Evolutionary conservation across 2,113 vertebrate species (phyloP).

Genomic region (Phalacrocorax pelagicus): DNA sequence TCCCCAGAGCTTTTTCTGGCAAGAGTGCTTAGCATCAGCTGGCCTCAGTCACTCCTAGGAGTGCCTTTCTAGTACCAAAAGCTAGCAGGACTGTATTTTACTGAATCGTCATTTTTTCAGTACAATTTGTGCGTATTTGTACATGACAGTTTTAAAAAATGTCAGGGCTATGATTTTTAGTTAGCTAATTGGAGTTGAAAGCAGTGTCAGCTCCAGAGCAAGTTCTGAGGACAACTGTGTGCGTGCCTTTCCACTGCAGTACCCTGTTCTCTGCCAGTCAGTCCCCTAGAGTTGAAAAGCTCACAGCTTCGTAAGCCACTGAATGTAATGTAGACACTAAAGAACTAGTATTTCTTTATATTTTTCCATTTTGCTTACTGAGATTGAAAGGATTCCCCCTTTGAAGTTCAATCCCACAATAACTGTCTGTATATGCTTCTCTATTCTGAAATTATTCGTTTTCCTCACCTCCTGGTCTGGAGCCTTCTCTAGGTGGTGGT

Average conservation of each 20-base stretch:
- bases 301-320: not conserved
- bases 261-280: not conserved
- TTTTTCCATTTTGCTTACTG: not conserved
- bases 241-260: rapidly evolving
- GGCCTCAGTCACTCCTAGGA: not conserved
- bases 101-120: not conserved
- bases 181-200: not conserved
- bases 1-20: not conserved
- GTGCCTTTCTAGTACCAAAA: not conserved
- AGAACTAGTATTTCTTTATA: not conserved
- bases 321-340: not conserved
- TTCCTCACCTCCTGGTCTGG: not conserved
- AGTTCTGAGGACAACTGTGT: not conserved
- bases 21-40: not conserved
- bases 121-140: not conserved
- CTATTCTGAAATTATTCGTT: not conserved
- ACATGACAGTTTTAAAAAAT: not conserved
- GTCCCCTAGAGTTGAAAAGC: not conserved
- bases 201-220: not conserved
- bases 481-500: not conserved
- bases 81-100: not conserved
- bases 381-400: not conserved
- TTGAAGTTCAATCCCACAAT: not conserved
- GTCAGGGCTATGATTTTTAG: not conserved
- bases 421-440: not conserved